These are phyloP conservation scores for Eptesicus fuscus DNA, from an alignment of 2,113 vertebrate species.

Conservation along the genomic window DNA sequence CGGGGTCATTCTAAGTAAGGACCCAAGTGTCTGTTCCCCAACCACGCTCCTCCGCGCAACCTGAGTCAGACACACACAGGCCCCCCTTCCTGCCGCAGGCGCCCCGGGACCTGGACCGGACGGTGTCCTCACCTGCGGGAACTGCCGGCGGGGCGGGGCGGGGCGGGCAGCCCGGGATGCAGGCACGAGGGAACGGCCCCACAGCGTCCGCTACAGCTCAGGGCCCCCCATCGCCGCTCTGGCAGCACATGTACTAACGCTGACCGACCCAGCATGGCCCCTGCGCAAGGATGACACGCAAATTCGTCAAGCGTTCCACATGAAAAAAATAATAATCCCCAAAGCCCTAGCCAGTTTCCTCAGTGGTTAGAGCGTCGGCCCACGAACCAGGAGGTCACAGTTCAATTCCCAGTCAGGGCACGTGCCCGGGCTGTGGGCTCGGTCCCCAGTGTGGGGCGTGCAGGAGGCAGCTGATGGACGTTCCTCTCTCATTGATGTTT, in stretches of 20 bases:
- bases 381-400: not conserved
- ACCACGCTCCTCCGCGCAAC: fast-evolving
- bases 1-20: too few relatives aligned
- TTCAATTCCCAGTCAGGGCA: not conserved
- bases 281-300: too few relatives aligned
- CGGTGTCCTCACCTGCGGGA: not conserved
- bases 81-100: fast-evolving
- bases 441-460: not conserved
- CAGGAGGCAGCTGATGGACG: not conserved
- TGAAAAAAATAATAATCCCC: fast-evolving
- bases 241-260: too few relatives aligned
- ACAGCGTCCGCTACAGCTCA: not conserved
- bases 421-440: not conserved
- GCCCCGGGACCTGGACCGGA: fast-evolving
- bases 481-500: not conserved
- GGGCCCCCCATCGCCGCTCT: not conserved
- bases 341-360: not conserved
- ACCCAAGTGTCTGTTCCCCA: not conserved
- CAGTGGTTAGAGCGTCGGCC: not conserved
- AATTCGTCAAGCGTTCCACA: fast-evolving
- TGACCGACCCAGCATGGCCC: too few relatives aligned
- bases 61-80: not conserved
- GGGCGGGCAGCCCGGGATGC: not conserved
- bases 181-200: not conserved
- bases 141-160: too few relatives aligned